Evolutionary conservation across 2,113 vertebrate genomes (phyloP), one percentile per base, ranked within the genome.

Genomic region (Chinchilla lanigera): DNA sequence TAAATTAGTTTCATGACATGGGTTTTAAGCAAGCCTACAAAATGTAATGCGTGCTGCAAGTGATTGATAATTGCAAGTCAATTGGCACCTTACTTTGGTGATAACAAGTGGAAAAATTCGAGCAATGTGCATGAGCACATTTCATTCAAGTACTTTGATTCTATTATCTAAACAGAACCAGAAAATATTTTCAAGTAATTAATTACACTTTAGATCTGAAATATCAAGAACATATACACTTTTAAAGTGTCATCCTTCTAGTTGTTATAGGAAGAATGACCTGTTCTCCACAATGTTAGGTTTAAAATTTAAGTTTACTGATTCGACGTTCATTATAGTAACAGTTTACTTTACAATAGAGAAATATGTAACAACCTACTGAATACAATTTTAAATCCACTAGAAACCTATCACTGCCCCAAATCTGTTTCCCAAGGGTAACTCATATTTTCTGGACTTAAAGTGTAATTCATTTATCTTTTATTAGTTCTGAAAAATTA

Each of bases 1-100:
- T 96, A 96, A 96, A 96, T 90, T 95, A 60, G 95, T 96, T 97
- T 94, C 90, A 95, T 96, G 94, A 97, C 69, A 95, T 97, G 92
- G 54, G 26, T 96, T 96, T 97, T 96, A 97, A 96, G 84, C 92
- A 93, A 96, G n/a, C 50, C 50, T 44, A 92, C 28, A 82, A 80
- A 96, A 97, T 81, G 30, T 89, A 97, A 97, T 84, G 38, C 95
- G 92, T 78, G n/a, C 96, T 97, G 94, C 93, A 98, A 97, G 44
- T 85, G 84, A 85, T 67, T 98, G 97, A 97, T 97, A 97, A 90
- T 75, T 85, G 56, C 65, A 86, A 85, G 44, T 35, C 75, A 97
- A 87, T 6, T 95, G 80, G 85, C 63, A 92, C 26, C 28, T 33
- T 69, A 93, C 78, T 33, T 85, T 87, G 33, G 71, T 94, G 69